Evolutionary conservation across 2,113 vertebrate species (phyloP), one percentile per base, ranked within the genome.

Genomic region (Psilopsiagon aurifrons): DNA sequence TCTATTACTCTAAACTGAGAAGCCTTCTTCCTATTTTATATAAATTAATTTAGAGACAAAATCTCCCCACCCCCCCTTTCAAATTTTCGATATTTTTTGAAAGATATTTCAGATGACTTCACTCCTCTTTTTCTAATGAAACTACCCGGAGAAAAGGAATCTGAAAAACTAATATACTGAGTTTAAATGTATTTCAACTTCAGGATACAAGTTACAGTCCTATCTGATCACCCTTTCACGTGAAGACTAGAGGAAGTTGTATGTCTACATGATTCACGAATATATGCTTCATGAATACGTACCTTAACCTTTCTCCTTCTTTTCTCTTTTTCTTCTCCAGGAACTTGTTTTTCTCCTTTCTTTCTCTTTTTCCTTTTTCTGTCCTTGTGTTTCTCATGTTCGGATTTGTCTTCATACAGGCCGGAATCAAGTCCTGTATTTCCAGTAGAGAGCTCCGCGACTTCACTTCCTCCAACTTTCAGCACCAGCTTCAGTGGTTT

Each of bases 291-390:
- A 49, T 7, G 4, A 66, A 19, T 9, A 80, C 5, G 0, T 77
- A 97, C 96, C 95, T 97, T 97, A 66, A 97, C 95, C 94, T 88
- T 97, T 85, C 97, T 97, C 97, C 98, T 99, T 73, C 99, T 99
- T 91, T 99, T 99, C 71, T 98, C 99, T 83, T 97, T 98, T 60
- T 99, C 99, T 17, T 99, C 98, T 13, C 98, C 98, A 1, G 98
- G 98, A 14, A 97, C 91, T 94, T 98, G 98, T 91, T 99, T 99
- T 66, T 99, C 99, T 22, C 98, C 98, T 92, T 99, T 99, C 97
- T 99, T 99, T 85, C 99, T 99, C 94, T 99, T 99, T 89, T 99
- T 99, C 69, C 99, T 99, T 85, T 99, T 99, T 25, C 98, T 98
- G 93, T 99, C 99, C 86, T 98, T 98, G n/a, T 98, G 97, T 55